A percentile compares a stretch with the other conserved stretches of the same genome.
Conservation (phyloP, 2,888 invertebrate species). For the Nasonia oneida region DNA sequence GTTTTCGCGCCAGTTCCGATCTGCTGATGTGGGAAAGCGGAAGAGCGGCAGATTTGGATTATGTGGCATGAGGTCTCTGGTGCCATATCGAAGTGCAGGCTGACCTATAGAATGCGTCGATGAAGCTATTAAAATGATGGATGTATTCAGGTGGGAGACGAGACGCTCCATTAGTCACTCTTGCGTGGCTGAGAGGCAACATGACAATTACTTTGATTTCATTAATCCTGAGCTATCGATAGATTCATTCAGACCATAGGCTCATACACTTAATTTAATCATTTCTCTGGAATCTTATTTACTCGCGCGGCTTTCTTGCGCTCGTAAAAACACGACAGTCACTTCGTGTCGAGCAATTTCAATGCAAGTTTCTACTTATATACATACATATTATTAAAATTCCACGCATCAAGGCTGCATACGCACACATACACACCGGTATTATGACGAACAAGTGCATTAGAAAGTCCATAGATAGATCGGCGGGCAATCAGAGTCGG, state of each 20-base stretch:
- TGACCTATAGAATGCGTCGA: not conserved
- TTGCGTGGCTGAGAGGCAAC: no score
- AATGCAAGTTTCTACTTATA: not conserved
- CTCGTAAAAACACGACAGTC: not conserved
- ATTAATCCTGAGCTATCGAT: no score
- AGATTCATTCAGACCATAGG: not conserved
- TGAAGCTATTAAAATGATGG: no score
- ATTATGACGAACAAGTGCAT: not conserved
- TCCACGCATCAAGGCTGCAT: not conserved
- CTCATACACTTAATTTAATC: not conserved
- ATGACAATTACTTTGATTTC: no score
- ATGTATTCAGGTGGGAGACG: no score
- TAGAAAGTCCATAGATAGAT: not conserved
- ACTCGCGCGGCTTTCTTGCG: not conserved
- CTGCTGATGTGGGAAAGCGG: conserved; percentile 26
- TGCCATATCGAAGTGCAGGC: not conserved
- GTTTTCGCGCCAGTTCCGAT: conserved; percentile 39
- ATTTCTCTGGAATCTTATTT: conserved; percentile 1
- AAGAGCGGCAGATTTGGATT: not conserved
- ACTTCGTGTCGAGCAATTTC: not conserved
- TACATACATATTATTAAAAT: not conserved
- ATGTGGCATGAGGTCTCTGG: not conserved
- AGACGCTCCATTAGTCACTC: no score
- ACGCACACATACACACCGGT: not conserved
- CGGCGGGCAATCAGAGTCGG: not conserved